Conservation (phyloP, 2,888 invertebrate species). For the Bellardia pandia region DNA sequence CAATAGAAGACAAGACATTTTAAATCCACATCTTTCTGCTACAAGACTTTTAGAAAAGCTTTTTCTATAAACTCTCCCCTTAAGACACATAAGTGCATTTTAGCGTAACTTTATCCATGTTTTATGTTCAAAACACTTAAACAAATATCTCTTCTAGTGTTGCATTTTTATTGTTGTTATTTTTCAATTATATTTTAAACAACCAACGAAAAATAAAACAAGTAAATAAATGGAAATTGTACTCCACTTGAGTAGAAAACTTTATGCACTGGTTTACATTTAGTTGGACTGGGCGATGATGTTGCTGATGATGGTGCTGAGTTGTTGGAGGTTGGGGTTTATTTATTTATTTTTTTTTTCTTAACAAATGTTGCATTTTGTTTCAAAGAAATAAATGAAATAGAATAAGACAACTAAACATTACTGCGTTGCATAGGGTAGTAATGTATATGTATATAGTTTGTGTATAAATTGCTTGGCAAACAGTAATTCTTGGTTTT, state of each 20-base stretch:
- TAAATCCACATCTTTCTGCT: background rate
- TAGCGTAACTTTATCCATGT: conserved; percentile 38
- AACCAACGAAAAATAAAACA: background rate
- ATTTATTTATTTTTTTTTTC: too few relatives aligned
- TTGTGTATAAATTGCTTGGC: background rate
- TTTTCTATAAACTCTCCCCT: background rate
- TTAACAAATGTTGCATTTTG: conserved; percentile 56
- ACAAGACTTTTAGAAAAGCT: background rate
- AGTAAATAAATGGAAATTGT: conserved; percentile 45
- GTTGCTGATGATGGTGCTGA: conserved; percentile 17
- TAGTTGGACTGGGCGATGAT: conserved; percentile 40
- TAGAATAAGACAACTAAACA: conserved; percentile 9
- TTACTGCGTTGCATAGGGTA: conserved; percentile 26
- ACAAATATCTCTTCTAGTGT: conserved; percentile 46
- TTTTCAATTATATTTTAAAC: conserved; percentile 18
- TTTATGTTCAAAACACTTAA: conserved; percentile 60
- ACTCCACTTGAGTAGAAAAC: conserved; percentile 45
- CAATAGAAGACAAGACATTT: background rate
- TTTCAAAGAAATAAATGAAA: conserved; percentile 17
- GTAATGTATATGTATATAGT: background rate
- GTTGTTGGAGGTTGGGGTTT: conserved; percentile 16
- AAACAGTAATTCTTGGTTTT: background rate
- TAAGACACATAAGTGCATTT: conserved; percentile 53
- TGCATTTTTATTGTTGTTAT: conserved; percentile 34
- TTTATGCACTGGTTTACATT: conserved; percentile 48